These are phyloP conservation scores for Acanthacorydalis orientalis DNA, from an alignment of 2,888 invertebrate genomes.

Conservation along the genomic window DNA sequence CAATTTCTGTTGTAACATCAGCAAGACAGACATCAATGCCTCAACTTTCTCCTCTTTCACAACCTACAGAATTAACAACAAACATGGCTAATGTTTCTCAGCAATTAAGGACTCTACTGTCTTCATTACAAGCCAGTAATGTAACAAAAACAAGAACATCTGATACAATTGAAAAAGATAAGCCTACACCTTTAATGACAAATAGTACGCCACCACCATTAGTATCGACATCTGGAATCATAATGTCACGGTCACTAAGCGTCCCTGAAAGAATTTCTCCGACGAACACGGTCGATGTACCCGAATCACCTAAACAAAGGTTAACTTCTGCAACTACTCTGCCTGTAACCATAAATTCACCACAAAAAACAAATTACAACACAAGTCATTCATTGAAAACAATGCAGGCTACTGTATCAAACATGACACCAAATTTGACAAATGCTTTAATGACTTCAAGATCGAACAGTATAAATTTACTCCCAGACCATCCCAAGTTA, in stretches of 20 bases:
- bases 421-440: conserved; percentile 11
- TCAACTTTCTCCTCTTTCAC: conserved; percentile 52
- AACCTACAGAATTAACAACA: conserved; percentile 52
- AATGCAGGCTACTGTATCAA: conserved; percentile 4
- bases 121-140: conserved; percentile 43
- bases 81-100: conserved; percentile 56
- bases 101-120: conserved; percentile 46
- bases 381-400: background rate
- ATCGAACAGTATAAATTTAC: conserved; percentile 16
- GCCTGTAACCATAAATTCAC: background rate
- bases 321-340: background rate
- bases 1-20: conserved; percentile 18
- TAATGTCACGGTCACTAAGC: conserved; percentile 15
- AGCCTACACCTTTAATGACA: conserved; percentile 17
- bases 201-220: conserved; percentile 15
- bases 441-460: conserved; percentile 13
- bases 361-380: background rate
- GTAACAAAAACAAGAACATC: conserved; percentile 32
- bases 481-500: conserved; percentile 20
- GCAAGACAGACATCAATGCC: conserved; percentile 37
- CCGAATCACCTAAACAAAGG: conserved; percentile 11
- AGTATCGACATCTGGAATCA: conserved; percentile 8
- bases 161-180: conserved; percentile 25
- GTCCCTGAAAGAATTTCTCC: conserved; percentile 13
- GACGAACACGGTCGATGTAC: conserved; percentile 14